Evolutionary conservation across 2,888 invertebrate genomes (phyloP), one percentile per base, ranked within the genome.

Genomic region (Clanis bilineata): DNA sequence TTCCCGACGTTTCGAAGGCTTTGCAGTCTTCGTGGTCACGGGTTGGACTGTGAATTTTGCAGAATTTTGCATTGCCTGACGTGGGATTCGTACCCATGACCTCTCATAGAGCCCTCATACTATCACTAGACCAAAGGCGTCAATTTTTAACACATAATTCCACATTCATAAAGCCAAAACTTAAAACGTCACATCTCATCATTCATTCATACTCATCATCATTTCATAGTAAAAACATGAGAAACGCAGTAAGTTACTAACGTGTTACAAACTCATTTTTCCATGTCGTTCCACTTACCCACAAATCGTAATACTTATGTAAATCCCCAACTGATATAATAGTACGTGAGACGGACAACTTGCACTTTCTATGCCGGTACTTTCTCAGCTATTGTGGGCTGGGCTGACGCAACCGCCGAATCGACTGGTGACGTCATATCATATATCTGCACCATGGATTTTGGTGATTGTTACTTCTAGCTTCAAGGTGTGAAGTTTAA

Each of bases 281-380:
- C 83, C 78, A 85, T 83, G 77, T 77, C 82, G 90, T 79, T 86
- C 90, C 72, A 89, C 84, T 90, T 90, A 88, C 89, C 88, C 76
- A 86, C 82, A 86, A 86, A 86, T 78, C 80, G 77, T 83, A 78
- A 79, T 82, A 79, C 83, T 91, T 91, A 90, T 88, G 85, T 90
- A 90, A 90, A 87, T 84, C 77, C 75, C 72, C 61, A 76, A 77
- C 84, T 91, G 91, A 91, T 88, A 90, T 90, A 91, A 90, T 85
- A 69, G 83, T 83, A 88, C 90, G 90, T 88, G 87, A 83, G 86
- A 73, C 82, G 83, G 84, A 82, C 76, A 78, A 87, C 86, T 88
- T 83, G 79, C 86, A 85, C 91, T 91, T 91, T 91, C 91, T 91
- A 90, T 32, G 51, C 0, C 18, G 79, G 82, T 82, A 89, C 91